Evolutionary conservation across 2,888 invertebrate genomes (phyloP).

Genomic region (Allacma fusca): DNA sequence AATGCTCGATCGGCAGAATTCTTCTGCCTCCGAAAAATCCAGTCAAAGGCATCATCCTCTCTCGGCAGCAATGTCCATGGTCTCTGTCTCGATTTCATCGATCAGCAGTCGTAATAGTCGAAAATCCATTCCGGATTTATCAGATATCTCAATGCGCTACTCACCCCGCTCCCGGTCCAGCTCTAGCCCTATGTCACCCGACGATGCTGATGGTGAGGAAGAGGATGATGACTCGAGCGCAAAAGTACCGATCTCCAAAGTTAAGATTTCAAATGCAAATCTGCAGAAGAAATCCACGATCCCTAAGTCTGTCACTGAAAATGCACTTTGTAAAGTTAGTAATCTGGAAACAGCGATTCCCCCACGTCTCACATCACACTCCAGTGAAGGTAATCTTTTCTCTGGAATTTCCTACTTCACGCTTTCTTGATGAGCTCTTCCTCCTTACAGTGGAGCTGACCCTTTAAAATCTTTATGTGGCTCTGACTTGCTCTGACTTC

Average conservation of each 20-base stretch:
- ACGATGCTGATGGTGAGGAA: conserved; percentile 54
- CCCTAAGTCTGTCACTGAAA: conserved; percentile 60
- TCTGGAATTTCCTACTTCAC: neutral
- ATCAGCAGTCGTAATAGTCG: conserved; percentile 46
- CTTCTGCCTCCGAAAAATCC: conserved; percentile 57
- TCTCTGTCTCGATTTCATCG: conserved; percentile 48
- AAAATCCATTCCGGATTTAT: conserved; percentile 55
- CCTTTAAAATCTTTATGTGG: no score
- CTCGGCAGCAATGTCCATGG: conserved; percentile 57
- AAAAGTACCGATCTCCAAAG: conserved; percentile 37
- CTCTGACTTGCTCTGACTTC: no score
- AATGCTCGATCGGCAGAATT: conserved; percentile 59
- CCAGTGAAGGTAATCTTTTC: conserved; percentile 37
- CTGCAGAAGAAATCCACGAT: conserved; percentile 45
- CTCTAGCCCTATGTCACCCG: conserved; percentile 57
- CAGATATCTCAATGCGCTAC: conserved; percentile 58
- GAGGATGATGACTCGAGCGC: conserved; percentile 49
- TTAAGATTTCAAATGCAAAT: conserved; percentile 40
- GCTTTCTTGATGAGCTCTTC: neutral
- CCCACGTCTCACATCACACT: conserved; percentile 34
- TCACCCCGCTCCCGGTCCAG: conserved; percentile 50
- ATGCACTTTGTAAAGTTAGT: conserved; percentile 54
- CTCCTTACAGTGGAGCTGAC: no score
- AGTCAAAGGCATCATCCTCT: conserved; percentile 45
- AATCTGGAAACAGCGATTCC: conserved; percentile 32